These are phyloP conservation scores for Callyntrura sp. DNA, from an alignment of 2,888 invertebrate genomes.

Conservation along the genomic window DNA sequence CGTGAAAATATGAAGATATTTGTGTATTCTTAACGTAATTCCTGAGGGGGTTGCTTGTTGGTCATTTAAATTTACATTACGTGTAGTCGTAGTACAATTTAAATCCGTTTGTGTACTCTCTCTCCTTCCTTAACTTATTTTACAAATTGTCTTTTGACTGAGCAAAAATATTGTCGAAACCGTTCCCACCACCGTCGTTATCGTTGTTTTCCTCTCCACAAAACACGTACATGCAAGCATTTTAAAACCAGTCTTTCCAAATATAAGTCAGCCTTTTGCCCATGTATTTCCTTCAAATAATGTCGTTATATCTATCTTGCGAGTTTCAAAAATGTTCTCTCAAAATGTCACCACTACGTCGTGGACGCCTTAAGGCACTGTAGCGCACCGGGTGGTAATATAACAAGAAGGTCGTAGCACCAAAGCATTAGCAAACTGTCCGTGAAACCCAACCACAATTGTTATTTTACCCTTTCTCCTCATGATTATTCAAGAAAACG, in stretches of 20 bases:
- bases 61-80: neutral
- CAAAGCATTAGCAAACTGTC: neutral
- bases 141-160: slow-evolving; percentile 47
- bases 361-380: too few relatives aligned
- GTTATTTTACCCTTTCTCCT: too few relatives aligned
- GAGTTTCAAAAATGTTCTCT: neutral
- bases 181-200: neutral
- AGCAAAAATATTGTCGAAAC: slow-evolving; percentile 50
- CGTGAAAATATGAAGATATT: neutral
- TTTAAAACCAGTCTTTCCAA: slow-evolving; percentile 33
- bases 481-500: too few relatives aligned
- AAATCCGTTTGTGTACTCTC: slow-evolving; percentile 10
- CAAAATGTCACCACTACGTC: too few relatives aligned
- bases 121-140: neutral
- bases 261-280: slow-evolving; percentile 44
- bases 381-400: neutral
- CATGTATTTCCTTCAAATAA: neutral
- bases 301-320: neutral
- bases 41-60: too few relatives aligned
- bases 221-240: neutral
- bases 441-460: neutral
- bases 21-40: neutral
- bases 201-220: neutral
- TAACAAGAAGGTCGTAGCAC: slow-evolving; percentile 24
- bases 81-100: too few relatives aligned